A percentile compares a stretch with the other conserved stretches of the same genome.
These are phyloP conservation scores for Fistularia commersonii DNA, from an alignment of 2,797 vertebrate species.

Conservation along the genomic window DNA sequence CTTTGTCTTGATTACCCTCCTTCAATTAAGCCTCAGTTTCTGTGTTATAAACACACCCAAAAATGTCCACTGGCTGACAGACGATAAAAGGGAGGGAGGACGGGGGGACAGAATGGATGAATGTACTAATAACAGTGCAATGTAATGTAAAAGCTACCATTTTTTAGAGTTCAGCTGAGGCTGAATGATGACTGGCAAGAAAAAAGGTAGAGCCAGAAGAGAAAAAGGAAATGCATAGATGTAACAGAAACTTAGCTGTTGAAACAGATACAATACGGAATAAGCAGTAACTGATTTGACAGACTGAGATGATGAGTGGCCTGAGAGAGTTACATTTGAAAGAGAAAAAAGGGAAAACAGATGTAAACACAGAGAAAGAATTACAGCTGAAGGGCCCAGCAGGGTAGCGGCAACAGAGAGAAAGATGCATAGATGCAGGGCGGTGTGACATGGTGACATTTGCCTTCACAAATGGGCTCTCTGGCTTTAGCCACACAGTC, in stretches of 20 bases:
- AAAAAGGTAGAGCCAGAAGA: conserved; percentile 23
- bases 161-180: conserved; percentile 38
- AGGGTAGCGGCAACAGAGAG: conserved; percentile 64
- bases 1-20: conserved; percentile 88
- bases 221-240: conserved; percentile 24
- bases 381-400: conserved; percentile 60
- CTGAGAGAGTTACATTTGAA: conserved; percentile 69
- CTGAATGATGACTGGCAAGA: conserved; percentile 41
- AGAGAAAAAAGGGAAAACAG: conserved; percentile 36
- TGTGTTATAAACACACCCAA: conserved; percentile 73
- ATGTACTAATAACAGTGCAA: conserved; percentile 20
- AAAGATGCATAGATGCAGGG: conserved; percentile 81
- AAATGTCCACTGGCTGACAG: conserved; percentile 37
- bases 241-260: conserved; percentile 31
- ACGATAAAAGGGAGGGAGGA: conserved; percentile 20
- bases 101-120: conserved; percentile 26
- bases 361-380: conserved; percentile 57
- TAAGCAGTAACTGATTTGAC: conserved; percentile 42
- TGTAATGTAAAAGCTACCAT: conserved; percentile 24
- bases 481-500: conserved; percentile 86
- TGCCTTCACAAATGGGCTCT: conserved; percentile 90
- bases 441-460: conserved; percentile 84
- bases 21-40: conserved; percentile 84
- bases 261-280: conserved; percentile 30
- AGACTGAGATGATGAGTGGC: conserved; percentile 79